Base-by-base conservation (phyloP, 2,113 vertebrate species). In the Argyrosomus japonicus region DNA sequence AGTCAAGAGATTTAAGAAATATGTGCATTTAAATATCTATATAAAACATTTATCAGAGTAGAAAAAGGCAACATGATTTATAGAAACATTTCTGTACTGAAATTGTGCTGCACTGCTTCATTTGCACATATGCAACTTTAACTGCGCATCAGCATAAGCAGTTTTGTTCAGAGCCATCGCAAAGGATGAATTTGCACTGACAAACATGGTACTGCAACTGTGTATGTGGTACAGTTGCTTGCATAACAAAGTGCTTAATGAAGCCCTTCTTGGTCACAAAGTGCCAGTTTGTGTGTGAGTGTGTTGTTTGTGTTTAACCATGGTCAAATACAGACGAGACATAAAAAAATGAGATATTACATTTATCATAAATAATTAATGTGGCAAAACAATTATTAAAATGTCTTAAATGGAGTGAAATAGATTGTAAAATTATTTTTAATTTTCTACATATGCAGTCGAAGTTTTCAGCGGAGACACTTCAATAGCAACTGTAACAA, bases 361-460 rank as follows among this genome's bases (percentile, higher is more conserved):
- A 57, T 72, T 54, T 19, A 80, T 77, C 70, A 68, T 78, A 54
- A 88, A 79, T 80, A 81, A 78, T 76, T 67, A 79, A 76, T 45
- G 27, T 68, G 47, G 71, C 80, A 86, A 83, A 88, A 87, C 36
- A 80, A 82, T 83, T 72, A 83, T 83, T 43, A 83, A 79, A 80
- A 83, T 77, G 63, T 71, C 70, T 84, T 81, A 79, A 91, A 93
- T 88, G 81, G 91, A 84, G 91, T 92, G 87, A 92, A 94, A 90
- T 71, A 87, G 79, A 82, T 83, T 88, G 90, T 92, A 84, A 93
- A 93, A 89, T 84, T 63, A 76, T 85, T 91, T 82, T 88, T 83
- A 89, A 92, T 93, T 93, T 93, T 89, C 82, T 89, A 87, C 93
- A 93, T 83, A 77, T 85, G 83, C 82, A 32, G 72, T 78, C 86